These are phyloP conservation scores for Hypotaenidia okinawae DNA, from an alignment of 2,797 vertebrate genomes.

Conservation along the genomic window DNA sequence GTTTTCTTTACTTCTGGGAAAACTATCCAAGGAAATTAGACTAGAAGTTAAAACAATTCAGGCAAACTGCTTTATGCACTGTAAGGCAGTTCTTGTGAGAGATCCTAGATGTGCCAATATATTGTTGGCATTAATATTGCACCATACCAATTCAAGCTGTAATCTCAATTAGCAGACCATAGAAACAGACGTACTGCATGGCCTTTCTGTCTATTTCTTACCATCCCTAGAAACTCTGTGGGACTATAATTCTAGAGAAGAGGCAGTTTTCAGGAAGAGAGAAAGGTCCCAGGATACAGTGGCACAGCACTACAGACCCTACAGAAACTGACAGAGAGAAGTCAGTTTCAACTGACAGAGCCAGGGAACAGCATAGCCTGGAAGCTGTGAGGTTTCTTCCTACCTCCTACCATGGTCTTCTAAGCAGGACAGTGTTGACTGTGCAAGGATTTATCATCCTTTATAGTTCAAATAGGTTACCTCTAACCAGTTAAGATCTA, in stretches of 20 bases:
- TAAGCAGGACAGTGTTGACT: background rate
- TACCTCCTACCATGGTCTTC: background rate
- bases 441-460: fast-evolving
- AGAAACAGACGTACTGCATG: background rate
- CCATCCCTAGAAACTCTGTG: background rate
- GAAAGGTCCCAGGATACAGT: background rate
- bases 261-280: background rate
- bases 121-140: background rate
- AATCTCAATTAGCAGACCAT: background rate
- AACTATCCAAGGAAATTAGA: background rate
- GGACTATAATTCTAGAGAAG: background rate
- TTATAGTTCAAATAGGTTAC: background rate
- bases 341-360: background rate
- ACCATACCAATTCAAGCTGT: background rate
- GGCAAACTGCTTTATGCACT: background rate
- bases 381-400: background rate
- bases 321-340: background rate
- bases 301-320: background rate
- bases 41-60: background rate
- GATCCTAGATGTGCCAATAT: background rate
- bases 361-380: too few relatives aligned
- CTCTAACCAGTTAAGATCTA: background rate
- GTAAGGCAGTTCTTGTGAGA: background rate
- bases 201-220: background rate
- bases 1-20: background rate